Conservation (phyloP, 2,888 invertebrate species). For the Chymomyza amoena region DNA sequence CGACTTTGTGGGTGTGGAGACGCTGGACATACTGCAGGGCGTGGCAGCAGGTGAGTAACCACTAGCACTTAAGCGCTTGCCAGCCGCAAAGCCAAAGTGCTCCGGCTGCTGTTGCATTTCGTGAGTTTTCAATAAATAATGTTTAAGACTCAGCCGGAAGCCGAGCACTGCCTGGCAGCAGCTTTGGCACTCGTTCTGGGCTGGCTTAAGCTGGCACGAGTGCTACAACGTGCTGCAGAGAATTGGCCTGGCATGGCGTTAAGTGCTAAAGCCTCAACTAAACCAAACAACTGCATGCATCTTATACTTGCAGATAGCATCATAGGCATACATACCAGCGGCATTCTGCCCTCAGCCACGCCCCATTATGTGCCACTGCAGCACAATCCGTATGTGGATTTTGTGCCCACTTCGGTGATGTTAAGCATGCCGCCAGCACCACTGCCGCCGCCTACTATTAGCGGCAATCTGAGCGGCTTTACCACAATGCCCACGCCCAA, state of each 20-base stretch:
- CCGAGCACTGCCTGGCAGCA: not conserved
- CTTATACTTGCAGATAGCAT: constrained; percentile 72
- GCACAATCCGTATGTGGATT: constrained; percentile 73
- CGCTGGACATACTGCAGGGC: constrained; percentile 78
- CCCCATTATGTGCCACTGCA: constrained; percentile 63
- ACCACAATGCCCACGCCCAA: constrained; percentile 71
- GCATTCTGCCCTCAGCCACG: constrained; percentile 49
- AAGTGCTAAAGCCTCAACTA: constrained; percentile 2
- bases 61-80: constrained; percentile 8
- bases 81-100: not conserved
- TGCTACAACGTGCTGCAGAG: not conserved
- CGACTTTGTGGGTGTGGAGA: constrained; percentile 77
- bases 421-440: constrained; percentile 48
- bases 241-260: not conserved
- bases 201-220: not conserved
- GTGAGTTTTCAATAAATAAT: constrained; percentile 1
- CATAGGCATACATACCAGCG: constrained; percentile 76
- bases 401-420: constrained; percentile 54
- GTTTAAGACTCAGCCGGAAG: constrained; percentile 1
- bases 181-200: not conserved
- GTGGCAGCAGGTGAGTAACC: constrained; percentile 76
- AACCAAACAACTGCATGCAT: not conserved
- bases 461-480: constrained; percentile 51
- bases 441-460: constrained; percentile 56
- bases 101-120: not conserved